phyloP scores from a whole-genome alignment of 2,113 vertebrate species.

The Scortum barcoo region DNA sequence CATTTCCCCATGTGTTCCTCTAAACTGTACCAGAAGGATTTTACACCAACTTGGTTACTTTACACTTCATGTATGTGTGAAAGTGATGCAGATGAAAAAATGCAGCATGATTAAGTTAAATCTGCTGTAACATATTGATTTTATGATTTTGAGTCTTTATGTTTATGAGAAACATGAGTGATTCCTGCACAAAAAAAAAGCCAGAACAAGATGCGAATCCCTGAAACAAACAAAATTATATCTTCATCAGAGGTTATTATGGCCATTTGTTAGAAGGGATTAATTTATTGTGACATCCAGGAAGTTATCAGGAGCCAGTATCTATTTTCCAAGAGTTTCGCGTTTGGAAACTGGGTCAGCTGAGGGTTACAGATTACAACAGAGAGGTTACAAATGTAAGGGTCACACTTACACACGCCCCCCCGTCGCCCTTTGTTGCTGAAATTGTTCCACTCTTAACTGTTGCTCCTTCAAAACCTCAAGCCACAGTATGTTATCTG shows the following conservation, averaged over 20 bases:
- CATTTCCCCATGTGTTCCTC: background rate
- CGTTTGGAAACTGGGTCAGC: conserved; percentile 61
- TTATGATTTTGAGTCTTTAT: background rate
- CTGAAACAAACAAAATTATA: background rate
- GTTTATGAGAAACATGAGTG: background rate
- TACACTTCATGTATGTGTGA: background rate
- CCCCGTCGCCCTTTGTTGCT: conserved; percentile 19
- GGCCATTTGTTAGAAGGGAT: conserved; percentile 26
- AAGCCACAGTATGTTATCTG: conserved; percentile 25
- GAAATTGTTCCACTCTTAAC: conserved; percentile 20
- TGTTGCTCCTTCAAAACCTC: conserved; percentile 28
- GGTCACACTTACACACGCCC: conserved; percentile 15
- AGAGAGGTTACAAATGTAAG: conserved; percentile 18
- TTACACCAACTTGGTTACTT: too few relatives aligned
- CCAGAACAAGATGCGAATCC: background rate
- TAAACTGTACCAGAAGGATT: background rate
- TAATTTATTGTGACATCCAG: conserved; percentile 54
- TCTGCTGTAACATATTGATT: background rate
- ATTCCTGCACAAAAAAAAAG: background rate
- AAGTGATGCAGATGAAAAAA: background rate
- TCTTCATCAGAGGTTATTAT: background rate
- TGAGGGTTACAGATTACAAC: conserved; percentile 59
- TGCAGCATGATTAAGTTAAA: background rate
- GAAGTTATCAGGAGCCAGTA: conserved; percentile 55
- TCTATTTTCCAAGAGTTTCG: conserved; percentile 42